Base-by-base conservation (phyloP, 1,140 invertebrate species). In the Oedothorax gibbosus region DNA sequence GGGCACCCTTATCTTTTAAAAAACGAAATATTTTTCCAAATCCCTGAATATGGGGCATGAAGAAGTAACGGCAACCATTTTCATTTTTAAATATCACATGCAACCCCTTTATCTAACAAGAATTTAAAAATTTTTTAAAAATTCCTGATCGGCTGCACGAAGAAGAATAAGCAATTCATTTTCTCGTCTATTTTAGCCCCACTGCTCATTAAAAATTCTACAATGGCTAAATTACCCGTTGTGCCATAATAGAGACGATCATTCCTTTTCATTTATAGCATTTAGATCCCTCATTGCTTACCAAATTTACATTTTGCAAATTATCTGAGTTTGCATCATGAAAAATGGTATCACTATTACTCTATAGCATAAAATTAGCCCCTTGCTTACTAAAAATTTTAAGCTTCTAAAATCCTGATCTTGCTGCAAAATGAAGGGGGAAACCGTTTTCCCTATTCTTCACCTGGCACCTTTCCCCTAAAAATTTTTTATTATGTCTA, bases 321-420 rank as follows among this genome's bases (percentile, higher is more conserved):
- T 57, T 15, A 57, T 15, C 56, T 57, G 56, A 57, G 9, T 15
- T 9, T 60, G 57, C 57, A n/a, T n/a, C 1, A 60, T n/a, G 11
- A 60, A 60, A 6, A 12, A 60, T 12, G n/a, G 57, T 12, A n/a
- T 14, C 57, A 14, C 57, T 7, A 60, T 14, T 14, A 3, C 7
- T 3, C 1, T 2, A 12, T 12, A 14, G 1, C 1, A n/a, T 14
- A 60, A 60, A 12, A 60, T 60, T 6, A 60, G 57, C n/a, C 57
- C 57, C 1, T 60, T 60, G 57, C 57, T 60, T 60, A 60, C 57
- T n/a, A 60, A 60, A 60, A 60, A 60, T 60, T 60, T n/a, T 60
- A 60, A 60, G 57, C n/a, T 12, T 14, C 57, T n/a, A 60, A 1
- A 60, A 86, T 76, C 85, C 86, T 15, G 51, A 60, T 60, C n/a